Base-by-base conservation (phyloP, 2,797 vertebrate species). In the Rhinophrynus dorsalis region DNA sequence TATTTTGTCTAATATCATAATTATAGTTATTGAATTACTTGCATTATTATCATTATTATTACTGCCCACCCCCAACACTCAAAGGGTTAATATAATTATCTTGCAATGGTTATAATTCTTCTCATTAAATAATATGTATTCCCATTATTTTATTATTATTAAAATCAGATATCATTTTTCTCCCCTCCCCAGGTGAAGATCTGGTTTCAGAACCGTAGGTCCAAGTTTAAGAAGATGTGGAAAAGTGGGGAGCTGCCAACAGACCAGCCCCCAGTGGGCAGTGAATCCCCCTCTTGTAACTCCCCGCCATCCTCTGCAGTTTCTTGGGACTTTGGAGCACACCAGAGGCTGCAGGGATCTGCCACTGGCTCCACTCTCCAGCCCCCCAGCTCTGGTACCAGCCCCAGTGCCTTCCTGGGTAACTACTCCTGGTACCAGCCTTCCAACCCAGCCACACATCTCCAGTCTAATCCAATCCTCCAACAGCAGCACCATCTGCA, bases 211-310 rank as follows among this genome's bases (percentile, higher is more conserved):
- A 98, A 98, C 81, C 95, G 96, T 29, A 90, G 96, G 26, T 98
- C 96, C 55, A 98, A 98, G 83, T 98, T 98, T 83, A 98, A 97
- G 87, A 98, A 98, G 85, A 89, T 98, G 90, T 98, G 96, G 96
- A 98, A 98, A 76, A 96, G 92, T 77, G 95, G 96, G 18, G 96
- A 98, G 87, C 89, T 98, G 42, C 93, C 93, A 2, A 87, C 91
- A 0, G 95, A 96, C 57, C 94, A 92, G 58, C 90, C 91, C 18
- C 90, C 90, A 0, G 91, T 88, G 32, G 88, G 92, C 76, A 90
- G 90, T 42, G 87, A 92, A 42, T 96, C 96, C 33, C 94, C 95
- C 0, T 87, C 92, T 2, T 94, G 92, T 77, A 77, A 85, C 27
- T 94, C 95, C 18, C 94, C 96, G 4, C 88, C 94, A 0, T 81